Evolutionary conservation across 64 coral and sea anemone species (phyloP).

Genomic region (Anthopleura sola): DNA sequence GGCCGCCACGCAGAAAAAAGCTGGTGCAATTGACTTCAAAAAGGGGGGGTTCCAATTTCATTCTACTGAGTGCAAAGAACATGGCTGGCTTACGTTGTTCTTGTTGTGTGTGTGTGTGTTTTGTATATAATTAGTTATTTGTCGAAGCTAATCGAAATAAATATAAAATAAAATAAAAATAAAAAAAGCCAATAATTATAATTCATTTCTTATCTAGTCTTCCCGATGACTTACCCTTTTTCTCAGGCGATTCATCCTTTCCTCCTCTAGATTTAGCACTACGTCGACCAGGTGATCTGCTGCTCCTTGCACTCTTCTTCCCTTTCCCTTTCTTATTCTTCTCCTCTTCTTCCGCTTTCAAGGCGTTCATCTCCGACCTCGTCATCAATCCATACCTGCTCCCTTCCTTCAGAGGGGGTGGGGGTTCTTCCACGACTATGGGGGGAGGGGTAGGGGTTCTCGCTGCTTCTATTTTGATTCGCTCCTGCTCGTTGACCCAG

Average conservation of each 20-base stretch:
- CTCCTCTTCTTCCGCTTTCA: slow-evolving; percentile 95
- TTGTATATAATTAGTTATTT: too few relatives aligned
- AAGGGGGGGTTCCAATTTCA: too few relatives aligned
- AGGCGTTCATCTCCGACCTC: slow-evolving; percentile 63
- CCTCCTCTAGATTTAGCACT: slow-evolving; percentile 39
- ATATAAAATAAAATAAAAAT: too few relatives aligned
- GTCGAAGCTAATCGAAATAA: too few relatives aligned
- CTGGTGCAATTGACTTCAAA: too few relatives aligned
- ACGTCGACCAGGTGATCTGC: slow-evolving; percentile 46
- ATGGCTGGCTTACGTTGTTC: too few relatives aligned
- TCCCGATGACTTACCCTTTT: slow-evolving; percentile 33
- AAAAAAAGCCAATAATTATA: too few relatives aligned
- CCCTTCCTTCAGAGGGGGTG: slow-evolving; percentile 67
- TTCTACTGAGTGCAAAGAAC: too few relatives aligned
- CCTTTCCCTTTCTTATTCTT: slow-evolving; percentile 94
- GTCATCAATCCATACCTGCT: slow-evolving; percentile 95
- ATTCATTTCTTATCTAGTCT: too few relatives aligned
- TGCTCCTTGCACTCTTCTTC: slow-evolving; percentile 55
- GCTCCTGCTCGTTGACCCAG: slow-evolving; percentile 71
- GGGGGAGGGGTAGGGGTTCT: slow-evolving; percentile 90
- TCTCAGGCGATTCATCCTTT: slow-evolving; percentile 61
- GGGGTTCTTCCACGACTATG: slow-evolving; percentile 64
- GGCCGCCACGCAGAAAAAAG: too few relatives aligned
- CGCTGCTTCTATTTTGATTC: slow-evolving; percentile 63
- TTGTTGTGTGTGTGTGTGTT: too few relatives aligned